phyloP scores from a whole-genome alignment of 2,797 vertebrate genomes.

The Odontamblyopus rebecca region DNA sequence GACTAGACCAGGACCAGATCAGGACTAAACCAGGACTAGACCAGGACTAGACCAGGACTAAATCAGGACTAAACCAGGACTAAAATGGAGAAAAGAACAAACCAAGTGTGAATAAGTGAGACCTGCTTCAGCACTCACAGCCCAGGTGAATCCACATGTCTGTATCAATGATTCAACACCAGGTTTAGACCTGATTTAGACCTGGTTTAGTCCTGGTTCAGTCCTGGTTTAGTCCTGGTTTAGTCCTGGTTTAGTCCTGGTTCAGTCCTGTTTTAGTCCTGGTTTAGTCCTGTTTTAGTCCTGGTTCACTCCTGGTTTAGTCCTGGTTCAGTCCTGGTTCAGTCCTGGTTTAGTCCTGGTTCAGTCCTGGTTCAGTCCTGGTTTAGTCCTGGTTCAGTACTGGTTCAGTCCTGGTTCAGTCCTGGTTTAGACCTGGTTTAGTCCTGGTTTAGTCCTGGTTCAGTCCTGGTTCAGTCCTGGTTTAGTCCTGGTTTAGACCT shows the following conservation, averaged over 20 bases:
- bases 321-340: no score
- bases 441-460: neutral
- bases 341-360: no score
- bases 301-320: no score
- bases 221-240: no score
- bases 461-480: neutral
- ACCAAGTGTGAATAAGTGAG: neutral
- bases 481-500: neutral
- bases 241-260: no score
- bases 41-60: neutral
- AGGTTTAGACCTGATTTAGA: no score
- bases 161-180: no score
- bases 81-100: neutral
- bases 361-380: neutral
- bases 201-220: no score
- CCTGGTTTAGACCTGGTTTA: neutral
- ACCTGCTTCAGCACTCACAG: no score
- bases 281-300: no score
- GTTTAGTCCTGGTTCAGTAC: neutral
- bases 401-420: neutral
- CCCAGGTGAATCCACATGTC: no score
- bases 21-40: neutral
- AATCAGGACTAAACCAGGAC: neutral
- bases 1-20: neutral
- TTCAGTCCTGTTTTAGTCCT: no score